Conservation (phyloP, 2,888 invertebrate species). For the Pseudoips prasinana region DNA sequence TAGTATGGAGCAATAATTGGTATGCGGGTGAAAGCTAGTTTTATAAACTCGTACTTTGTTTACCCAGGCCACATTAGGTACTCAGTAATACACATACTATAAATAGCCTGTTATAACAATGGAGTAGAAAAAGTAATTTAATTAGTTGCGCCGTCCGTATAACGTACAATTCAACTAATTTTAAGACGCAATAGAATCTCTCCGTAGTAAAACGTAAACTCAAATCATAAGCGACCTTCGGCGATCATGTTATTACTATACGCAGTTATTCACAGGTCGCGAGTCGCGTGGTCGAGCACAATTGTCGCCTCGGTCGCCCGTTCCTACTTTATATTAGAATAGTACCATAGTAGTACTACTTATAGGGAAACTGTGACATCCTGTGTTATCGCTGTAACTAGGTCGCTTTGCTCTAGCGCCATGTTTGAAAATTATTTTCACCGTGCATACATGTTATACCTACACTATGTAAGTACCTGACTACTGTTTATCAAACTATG, state of each 20-base stretch:
- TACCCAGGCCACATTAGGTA: too few relatives aligned
- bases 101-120: too few relatives aligned
- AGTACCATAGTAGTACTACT: slow-evolving; percentile 10
- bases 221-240: slow-evolving; percentile 20
- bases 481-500: slow-evolving; percentile 49
- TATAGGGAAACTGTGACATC: slow-evolving; percentile 71
- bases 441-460: slow-evolving; percentile 45
- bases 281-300: not conserved
- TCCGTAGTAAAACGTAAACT: slow-evolving; percentile 7
- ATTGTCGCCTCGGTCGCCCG: not conserved
- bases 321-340: too few relatives aligned
- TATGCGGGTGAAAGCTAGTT: too few relatives aligned
- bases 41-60: too few relatives aligned
- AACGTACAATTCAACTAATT: slow-evolving; percentile 16
- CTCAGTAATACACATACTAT: too few relatives aligned
- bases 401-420: slow-evolving; percentile 57
- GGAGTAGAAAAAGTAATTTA: slow-evolving; percentile 14
- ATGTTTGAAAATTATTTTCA: slow-evolving; percentile 76
- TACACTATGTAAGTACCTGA: slow-evolving; percentile 13
- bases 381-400: slow-evolving; percentile 73
- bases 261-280: slow-evolving; percentile 18
- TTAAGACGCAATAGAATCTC: slow-evolving; percentile 23
- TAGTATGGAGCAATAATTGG: too few relatives aligned
- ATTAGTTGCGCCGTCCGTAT: slow-evolving; percentile 15
- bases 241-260: slow-evolving; percentile 19